Evolutionary conservation across 1,140 invertebrate species (phyloP), one percentile per base, ranked within the genome.

Genomic region (Panagrolaimus sp.): DNA sequence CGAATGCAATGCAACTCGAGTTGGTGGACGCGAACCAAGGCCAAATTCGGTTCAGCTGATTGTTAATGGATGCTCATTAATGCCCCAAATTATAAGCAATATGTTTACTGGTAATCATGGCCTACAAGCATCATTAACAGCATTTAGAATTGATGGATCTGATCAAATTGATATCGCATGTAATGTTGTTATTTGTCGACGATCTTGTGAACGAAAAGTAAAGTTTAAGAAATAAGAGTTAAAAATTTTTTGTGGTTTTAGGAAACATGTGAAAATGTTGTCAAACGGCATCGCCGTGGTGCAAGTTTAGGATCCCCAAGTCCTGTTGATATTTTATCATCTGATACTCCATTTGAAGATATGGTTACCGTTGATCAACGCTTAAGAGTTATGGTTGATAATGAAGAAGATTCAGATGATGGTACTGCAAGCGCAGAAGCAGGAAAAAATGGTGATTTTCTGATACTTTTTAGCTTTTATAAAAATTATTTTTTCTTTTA

Each of bases 161-260:
- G 76, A 79, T 65, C 77, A 78, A 67, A 80, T 78, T 47, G 76
- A 78, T 63, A 78, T 78, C 51, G 74, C 71, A 16, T 78, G 76
- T 42, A 70, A 66, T 48, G 75, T 78, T n/a, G 43, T 78, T 16
- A 38, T 78, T 31, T 78, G 76, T 63, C 45, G 65, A 48, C 38
- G 14, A 16, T 43, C 43, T 11, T 77, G 76, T 38, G 53, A 45
- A 38, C 31, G 44, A 42, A 67, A 63, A 27, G 38, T 43, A 46
- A 46, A 57, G 16, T 23, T n/a, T 7, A n/a, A 13, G 16, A n/a
- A 63, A 57, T 9, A 20, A 67, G 42, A 23, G 11, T 16, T 46
- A 46, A 38, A 63, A 38, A 38, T 5, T n/a, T 9, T 43, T 31
- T n/a, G 70, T 38, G 23, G n/a, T 13, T 23, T 43, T 23, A 72